phyloP scores from a whole-genome alignment of 2,888 invertebrate genomes.

The Pollenia labialis region DNA sequence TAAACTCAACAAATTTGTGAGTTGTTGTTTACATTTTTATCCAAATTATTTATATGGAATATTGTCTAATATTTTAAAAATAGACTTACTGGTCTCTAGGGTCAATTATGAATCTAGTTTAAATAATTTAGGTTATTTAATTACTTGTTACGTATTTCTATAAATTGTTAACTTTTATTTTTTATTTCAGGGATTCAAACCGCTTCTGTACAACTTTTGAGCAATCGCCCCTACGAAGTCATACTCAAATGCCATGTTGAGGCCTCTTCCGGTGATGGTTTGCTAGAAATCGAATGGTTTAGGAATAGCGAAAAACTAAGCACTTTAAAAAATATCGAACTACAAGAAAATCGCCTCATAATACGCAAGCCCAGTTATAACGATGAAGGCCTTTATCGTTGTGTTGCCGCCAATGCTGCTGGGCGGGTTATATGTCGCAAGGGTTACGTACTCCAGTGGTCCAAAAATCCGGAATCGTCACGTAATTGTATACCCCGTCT shows the following conservation, averaged over 20 bases:
- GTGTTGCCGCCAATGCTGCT: slow-evolving; percentile 88
- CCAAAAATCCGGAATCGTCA: slow-evolving; percentile 68
- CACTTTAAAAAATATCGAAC: slow-evolving; percentile 86
- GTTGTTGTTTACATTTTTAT: no score
- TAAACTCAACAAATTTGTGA: no score
- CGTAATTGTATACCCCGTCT: slow-evolving; percentile 80
- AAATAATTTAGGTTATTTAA: not conserved
- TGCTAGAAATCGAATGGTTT: slow-evolving; percentile 83
- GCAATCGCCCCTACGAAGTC: slow-evolving; percentile 80
- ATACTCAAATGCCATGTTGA: slow-evolving; percentile 82
- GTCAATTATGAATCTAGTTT: no score
- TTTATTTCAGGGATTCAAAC: slow-evolving; percentile 80
- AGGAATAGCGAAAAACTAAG: slow-evolving; percentile 87
- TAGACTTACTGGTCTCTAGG: no score
- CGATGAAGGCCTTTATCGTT: slow-evolving; percentile 91
- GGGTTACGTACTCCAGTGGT: slow-evolving; percentile 79
- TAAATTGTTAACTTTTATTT: not conserved
- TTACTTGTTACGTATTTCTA: not conserved
- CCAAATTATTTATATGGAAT: no score
- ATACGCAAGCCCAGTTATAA: slow-evolving; percentile 79
- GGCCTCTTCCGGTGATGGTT: slow-evolving; percentile 80
- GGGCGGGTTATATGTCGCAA: slow-evolving; percentile 84
- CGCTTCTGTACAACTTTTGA: slow-evolving; percentile 81
- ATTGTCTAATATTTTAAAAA: no score
- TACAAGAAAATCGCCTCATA: slow-evolving; percentile 84